phyloP scores from a whole-genome alignment of 2,797 vertebrate species.

The Darevskia nairensis region DNA sequence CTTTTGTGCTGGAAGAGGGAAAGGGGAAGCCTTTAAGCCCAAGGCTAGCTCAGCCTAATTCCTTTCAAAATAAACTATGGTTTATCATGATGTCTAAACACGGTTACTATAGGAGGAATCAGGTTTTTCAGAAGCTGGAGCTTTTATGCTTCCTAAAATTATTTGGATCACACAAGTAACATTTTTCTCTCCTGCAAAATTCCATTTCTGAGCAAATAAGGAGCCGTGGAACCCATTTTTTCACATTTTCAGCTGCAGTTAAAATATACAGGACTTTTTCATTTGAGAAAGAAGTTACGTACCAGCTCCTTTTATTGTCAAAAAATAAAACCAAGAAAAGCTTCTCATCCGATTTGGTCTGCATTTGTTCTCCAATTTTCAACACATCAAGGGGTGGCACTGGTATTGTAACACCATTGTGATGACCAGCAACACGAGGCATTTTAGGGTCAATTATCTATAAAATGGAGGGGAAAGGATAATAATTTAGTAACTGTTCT shows the following conservation, averaged over 20 bases:
- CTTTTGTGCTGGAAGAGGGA: too few relatives aligned
- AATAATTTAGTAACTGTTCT: background rate
- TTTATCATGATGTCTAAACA: background rate
- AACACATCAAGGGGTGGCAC: conserved; percentile 94
- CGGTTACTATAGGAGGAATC: too few relatives aligned
- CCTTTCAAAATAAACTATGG: background rate
- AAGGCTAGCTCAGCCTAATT: background rate
- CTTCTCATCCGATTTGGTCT: conserved; percentile 95
- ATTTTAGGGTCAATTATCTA: conserved; percentile 98
- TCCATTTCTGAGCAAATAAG: background rate
- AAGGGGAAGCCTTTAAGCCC: background rate
- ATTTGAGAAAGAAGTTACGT: conserved; percentile 67
- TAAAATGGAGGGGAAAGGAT: conserved; percentile 5
- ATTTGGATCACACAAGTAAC: background rate
- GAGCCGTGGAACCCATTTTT: background rate
- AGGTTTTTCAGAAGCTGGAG: background rate
- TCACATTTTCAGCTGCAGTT: background rate
- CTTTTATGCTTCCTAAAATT: background rate
- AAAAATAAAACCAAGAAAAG: conserved; percentile 97
- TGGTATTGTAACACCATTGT: conserved; percentile 96
- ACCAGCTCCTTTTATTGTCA: conserved; percentile 99
- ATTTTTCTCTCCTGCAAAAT: background rate
- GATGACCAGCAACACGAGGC: conserved; percentile 95
- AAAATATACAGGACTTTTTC: background rate
- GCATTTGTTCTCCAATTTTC: conserved; percentile 96